phyloP scores from a whole-genome alignment of 30 jellyfish, hydroid and myxozoan species.

The Clytia hemisphaerica region DNA sequence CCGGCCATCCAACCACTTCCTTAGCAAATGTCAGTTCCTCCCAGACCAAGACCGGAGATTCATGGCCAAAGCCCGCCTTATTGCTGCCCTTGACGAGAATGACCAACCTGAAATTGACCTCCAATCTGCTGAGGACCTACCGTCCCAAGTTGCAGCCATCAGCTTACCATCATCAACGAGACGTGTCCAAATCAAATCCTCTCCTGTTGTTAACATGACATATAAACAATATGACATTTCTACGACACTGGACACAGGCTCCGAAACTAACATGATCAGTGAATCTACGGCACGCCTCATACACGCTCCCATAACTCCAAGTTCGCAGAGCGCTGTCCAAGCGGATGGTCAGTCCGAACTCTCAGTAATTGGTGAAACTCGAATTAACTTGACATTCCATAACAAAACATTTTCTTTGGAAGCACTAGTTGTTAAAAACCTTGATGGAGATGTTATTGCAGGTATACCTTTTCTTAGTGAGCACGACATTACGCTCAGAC shows the following conservation, averaged over 20 bases:
- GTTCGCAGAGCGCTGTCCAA: conserved; percentile 17
- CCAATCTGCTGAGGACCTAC: too few species aligned
- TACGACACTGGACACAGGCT: not conserved
- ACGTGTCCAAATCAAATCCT: not conserved
- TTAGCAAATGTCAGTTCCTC: not conserved
- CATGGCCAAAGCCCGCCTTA: conserved; percentile 5
- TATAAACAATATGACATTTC: not conserved
- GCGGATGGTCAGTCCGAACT: conserved; percentile 30
- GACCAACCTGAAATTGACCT: not conserved
- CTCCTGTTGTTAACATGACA: not conserved
- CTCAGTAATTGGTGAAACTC: not conserved
- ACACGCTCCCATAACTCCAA: not conserved
- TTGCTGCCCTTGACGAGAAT: conserved; percentile 16
- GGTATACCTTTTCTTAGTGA: not conserved
- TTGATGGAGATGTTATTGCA: not conserved
- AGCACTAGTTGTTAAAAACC: not conserved
- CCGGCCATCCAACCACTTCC: not conserved
- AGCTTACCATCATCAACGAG: not conserved
- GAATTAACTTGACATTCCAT: not conserved
- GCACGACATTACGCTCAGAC: not conserved
- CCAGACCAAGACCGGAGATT: conserved; percentile 11
- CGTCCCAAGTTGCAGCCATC: too few species aligned
- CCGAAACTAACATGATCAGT: conserved; percentile 5
- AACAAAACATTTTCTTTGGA: not conserved
- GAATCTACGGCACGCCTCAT: not conserved